These are phyloP conservation scores for Pantherophis vulpinus DNA, from an alignment of 2,797 vertebrate genomes.

Conservation along the genomic window DNA sequence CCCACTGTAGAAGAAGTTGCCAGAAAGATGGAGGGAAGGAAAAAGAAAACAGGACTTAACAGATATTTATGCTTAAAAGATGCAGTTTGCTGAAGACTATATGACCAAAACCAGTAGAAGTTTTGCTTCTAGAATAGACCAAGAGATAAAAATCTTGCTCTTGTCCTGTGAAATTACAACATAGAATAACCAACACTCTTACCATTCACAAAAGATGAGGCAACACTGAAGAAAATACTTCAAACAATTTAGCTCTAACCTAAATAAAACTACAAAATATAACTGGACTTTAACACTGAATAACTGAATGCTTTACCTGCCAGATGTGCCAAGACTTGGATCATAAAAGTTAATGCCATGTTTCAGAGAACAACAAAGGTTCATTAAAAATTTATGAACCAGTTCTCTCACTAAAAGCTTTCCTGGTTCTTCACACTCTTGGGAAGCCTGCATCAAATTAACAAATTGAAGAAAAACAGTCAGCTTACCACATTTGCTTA, in stretches of 20 bases:
- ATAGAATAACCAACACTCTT: background rate
- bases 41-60: background rate
- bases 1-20: background rate
- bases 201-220: background rate
- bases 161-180: background rate
- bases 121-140: background rate
- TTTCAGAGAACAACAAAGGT: constrained; percentile 92
- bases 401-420: constrained; percentile 77
- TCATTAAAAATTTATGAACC: constrained; percentile 86
- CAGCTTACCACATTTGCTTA: background rate
- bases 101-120: background rate
- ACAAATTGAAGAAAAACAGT: background rate
- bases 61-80: background rate
- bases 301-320: constrained; percentile 72
- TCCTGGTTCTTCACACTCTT: constrained; percentile 71
- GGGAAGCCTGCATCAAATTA: constrained; percentile 38
- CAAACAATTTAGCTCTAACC: background rate
- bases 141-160: background rate
- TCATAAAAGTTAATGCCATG: constrained; percentile 93
- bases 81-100: background rate
- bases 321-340: constrained; percentile 84
- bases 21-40: background rate
- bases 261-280: background rate
- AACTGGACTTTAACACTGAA: background rate
- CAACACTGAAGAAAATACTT: background rate